These are phyloP conservation scores for Pollicipes pollicipes DNA, from an alignment of 1,140 invertebrate species.

Conservation along the genomic window DNA sequence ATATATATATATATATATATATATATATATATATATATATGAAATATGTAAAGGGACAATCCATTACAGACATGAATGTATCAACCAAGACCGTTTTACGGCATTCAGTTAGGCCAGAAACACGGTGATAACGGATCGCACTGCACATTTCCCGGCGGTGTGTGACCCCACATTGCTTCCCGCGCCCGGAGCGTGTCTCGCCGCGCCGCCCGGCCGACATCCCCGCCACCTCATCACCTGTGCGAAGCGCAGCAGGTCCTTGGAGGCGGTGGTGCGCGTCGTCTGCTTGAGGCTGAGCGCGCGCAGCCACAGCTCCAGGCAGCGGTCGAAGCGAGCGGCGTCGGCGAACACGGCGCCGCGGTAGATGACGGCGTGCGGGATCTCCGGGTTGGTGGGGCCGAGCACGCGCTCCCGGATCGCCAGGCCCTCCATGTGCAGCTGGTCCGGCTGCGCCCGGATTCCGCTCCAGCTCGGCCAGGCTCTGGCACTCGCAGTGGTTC, in stretches of 20 bases:
- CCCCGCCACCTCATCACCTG: constrained; percentile 35
- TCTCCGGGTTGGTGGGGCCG: constrained; percentile 60
- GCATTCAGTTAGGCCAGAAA: too few species aligned
- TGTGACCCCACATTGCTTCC: too few species aligned
- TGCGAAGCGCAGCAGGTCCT: constrained; percentile 72
- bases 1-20: too few species aligned
- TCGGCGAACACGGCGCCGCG: constrained; percentile 84
- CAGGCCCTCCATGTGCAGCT: constrained; percentile 80
- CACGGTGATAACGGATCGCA: too few species aligned
- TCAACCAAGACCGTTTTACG: too few species aligned
- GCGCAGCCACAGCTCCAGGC: constrained; percentile 76
- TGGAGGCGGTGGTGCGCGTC: constrained; percentile 55
- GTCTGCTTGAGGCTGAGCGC: constrained; percentile 60
- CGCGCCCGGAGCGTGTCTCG: too few species aligned
- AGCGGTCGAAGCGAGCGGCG: constrained; percentile 66
- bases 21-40: too few species aligned
- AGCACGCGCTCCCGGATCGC: constrained; percentile 73
- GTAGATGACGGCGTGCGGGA: constrained; percentile 76
- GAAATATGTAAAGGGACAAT: too few species aligned
- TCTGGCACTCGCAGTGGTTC: constrained; percentile 63
- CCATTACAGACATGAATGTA: too few species aligned
- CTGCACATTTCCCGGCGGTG: too few species aligned
- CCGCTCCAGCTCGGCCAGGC: constrained; percentile 51
- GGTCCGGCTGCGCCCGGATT: constrained; percentile 57
- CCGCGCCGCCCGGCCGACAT: too few species aligned